Evolutionary conservation across 2,797 vertebrate genomes (phyloP).

Genomic region (Rhadinocentrus ornatus): DNA sequence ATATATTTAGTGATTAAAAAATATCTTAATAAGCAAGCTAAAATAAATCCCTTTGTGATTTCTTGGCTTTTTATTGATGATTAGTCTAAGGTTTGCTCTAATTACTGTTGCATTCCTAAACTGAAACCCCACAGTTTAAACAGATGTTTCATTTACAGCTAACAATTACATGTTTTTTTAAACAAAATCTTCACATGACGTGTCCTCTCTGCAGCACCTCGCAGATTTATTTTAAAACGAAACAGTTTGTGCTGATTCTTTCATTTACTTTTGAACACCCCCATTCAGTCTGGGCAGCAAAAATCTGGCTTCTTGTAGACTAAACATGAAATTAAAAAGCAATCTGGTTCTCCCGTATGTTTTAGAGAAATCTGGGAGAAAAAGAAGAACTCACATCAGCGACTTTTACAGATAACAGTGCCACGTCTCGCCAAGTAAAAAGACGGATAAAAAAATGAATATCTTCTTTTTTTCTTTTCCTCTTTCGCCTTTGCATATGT

Average conservation of each 20-base stretch:
- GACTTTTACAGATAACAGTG: slow-evolving; percentile 84
- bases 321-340: slow-evolving; percentile 88
- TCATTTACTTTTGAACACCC: slow-evolving; percentile 62
- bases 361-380: slow-evolving; percentile 74
- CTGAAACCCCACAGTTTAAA: slow-evolving; percentile 46
- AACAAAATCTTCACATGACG: slow-evolving; percentile 72
- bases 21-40: neutral
- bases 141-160: slow-evolving; percentile 78
- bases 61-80: slow-evolving; percentile 45
- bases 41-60: slow-evolving; percentile 23
- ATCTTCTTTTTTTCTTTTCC: slow-evolving; percentile 48
- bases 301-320: slow-evolving; percentile 86
- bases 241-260: slow-evolving; percentile 81
- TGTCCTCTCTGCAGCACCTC: slow-evolving; percentile 55
- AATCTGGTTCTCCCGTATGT: slow-evolving; percentile 77
- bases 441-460: slow-evolving; percentile 75
- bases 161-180: slow-evolving; percentile 80
- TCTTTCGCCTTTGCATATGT: slow-evolving; percentile 80
- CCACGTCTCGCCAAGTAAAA: slow-evolving; percentile 70
- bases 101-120: slow-evolving; percentile 60
- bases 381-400: slow-evolving; percentile 79
- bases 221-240: slow-evolving; percentile 79
- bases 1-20: neutral
- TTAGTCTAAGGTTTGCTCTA: slow-evolving; percentile 58
- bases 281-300: slow-evolving; percentile 64